phyloP scores from a whole-genome alignment of 2,113 vertebrate genomes.

The Boulengeromyrus knoepffleri region DNA sequence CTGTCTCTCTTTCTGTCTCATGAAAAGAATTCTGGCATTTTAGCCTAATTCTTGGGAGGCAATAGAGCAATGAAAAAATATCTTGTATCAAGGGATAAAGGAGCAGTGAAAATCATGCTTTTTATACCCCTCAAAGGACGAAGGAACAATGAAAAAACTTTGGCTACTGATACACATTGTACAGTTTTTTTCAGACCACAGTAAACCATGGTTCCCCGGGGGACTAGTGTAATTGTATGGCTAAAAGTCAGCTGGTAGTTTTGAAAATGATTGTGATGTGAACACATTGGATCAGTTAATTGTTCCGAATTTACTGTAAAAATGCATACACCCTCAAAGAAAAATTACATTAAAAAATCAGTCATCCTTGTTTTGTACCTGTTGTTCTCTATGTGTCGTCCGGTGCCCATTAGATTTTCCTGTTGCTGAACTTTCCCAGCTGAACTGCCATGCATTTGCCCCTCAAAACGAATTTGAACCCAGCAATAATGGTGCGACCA shows the following conservation, averaged over 20 bases:
- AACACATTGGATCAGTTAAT: background rate
- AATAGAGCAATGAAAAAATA: background rate
- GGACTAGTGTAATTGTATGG: background rate
- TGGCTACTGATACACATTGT: background rate
- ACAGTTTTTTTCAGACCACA: background rate
- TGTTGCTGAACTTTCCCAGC: background rate
- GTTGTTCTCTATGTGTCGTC: background rate
- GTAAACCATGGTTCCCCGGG: background rate
- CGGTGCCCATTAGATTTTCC: background rate
- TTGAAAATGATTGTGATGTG: background rate
- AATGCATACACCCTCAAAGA: background rate
- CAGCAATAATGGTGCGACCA: background rate
- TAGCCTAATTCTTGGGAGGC: background rate
- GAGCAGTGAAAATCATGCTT: background rate
- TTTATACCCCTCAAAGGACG: background rate
- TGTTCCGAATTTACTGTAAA: background rate
- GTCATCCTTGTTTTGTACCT: background rate
- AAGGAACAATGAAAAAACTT: background rate
- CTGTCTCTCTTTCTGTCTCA: background rate
- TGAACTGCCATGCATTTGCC: background rate
- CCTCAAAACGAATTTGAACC: background rate
- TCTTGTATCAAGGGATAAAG: background rate
- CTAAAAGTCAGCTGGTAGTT: background rate
- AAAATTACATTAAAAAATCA: background rate
- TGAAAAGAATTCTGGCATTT: background rate